Evolutionary conservation across 1,140 invertebrate genomes (phyloP).

Genomic region (Sinonovacula constricta): DNA sequence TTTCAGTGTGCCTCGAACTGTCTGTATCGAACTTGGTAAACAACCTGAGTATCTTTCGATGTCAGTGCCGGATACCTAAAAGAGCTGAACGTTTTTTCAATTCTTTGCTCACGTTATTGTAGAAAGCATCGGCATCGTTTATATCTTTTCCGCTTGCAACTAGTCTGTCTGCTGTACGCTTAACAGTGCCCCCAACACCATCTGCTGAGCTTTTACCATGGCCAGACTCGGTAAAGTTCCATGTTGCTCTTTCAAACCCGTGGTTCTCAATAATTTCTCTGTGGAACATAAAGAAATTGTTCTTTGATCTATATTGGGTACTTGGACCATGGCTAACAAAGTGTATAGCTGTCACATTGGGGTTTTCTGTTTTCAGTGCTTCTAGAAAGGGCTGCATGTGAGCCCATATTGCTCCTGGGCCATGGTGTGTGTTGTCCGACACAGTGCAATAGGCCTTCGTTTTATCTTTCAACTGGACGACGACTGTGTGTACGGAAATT

Average conservation of each 20-base stretch:
- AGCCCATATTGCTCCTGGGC: constrained; percentile 45
- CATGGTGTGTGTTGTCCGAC: constrained; percentile 23
- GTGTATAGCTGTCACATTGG: neutral
- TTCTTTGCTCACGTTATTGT: neutral
- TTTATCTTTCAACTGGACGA: constrained; percentile 17
- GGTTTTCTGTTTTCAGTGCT: neutral
- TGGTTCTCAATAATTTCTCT: neutral
- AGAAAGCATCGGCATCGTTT: neutral
- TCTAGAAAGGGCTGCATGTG: neutral
- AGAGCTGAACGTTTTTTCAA: neutral
- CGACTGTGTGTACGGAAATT: constrained; percentile 51
- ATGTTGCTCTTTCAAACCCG: neutral
- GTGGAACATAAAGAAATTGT: neutral
- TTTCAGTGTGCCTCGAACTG: neutral
- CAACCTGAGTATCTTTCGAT: neutral
- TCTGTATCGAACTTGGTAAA: neutral
- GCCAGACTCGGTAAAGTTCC: neutral
- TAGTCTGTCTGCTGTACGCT: neutral
- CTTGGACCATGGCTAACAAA: neutral
- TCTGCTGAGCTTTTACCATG: constrained; percentile 4
- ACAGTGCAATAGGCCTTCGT: constrained; percentile 26
- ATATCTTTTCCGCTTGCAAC: neutral
- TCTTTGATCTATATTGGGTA: constrained; percentile 2
- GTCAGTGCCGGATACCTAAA: neutral
- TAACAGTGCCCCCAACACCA: neutral